phyloP scores from a whole-genome alignment of 2,797 vertebrate genomes.

The Brachyalestes nurse region DNA sequence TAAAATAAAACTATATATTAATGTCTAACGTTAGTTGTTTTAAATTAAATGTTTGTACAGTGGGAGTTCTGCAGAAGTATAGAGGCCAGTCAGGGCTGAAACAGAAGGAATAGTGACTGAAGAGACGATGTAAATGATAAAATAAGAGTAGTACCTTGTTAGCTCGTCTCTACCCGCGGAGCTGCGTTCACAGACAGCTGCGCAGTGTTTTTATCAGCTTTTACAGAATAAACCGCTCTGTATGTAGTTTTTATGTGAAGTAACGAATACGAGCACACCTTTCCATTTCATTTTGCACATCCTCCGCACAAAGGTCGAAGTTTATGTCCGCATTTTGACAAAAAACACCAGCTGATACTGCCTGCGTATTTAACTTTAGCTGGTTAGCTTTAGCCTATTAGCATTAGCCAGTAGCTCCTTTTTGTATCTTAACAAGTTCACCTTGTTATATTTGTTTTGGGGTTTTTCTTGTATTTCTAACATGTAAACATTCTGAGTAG shows the following conservation, averaged over 20 bases:
- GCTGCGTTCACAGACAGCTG: slow-evolving; percentile 21
- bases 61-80: too few relatives aligned
- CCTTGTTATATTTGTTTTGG: not conserved
- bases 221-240: not conserved
- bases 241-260: not conserved
- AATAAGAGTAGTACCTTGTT: slow-evolving; percentile 11
- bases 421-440: not conserved
- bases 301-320: not conserved
- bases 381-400: slow-evolving; percentile 3
- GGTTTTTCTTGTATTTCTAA: not conserved
- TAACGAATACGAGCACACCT: not conserved
- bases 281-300: too few relatives aligned
- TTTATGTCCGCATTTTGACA: not conserved
- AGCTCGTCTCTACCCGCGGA: slow-evolving; percentile 30
- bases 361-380: slow-evolving; percentile 32
- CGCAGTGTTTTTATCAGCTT: slow-evolving; percentile 21
- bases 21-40: too few relatives aligned
- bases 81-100: not conserved
- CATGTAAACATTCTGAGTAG: not conserved
- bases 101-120: not conserved
- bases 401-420: slow-evolving; percentile 5
- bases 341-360: not conserved
- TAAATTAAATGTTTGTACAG: too few relatives aligned
- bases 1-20: too few relatives aligned
- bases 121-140: not conserved